Evolutionary conservation across 2,113 vertebrate genomes (phyloP), one percentile per base, ranked within the genome.

Genomic region (Sinocyclocheilus anshuiensis): DNA sequence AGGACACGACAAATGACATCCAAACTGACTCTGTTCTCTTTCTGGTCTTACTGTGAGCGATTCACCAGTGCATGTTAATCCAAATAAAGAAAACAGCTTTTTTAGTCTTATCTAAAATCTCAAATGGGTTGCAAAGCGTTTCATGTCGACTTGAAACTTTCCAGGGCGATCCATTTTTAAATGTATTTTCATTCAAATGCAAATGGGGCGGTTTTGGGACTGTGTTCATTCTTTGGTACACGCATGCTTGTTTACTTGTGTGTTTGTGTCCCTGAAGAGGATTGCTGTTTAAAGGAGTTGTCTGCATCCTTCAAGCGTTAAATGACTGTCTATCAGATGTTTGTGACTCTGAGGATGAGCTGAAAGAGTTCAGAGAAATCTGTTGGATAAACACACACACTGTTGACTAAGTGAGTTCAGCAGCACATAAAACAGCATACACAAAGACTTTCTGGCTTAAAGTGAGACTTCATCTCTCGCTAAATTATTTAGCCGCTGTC

Each of bases 401-500:
- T 16, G 36, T 24, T 39, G 67, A 50, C 10, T 83, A 16, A 61
- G 83, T 39, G 11, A 48, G 72, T 45, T 76, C 86, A 88, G 81
- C 88, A 88, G 76, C 90, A 89, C 91, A 92, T 93, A 89, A 93
- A 94, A 91, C 89, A 72, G 90, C 90, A 91, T 90, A 86, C 80
- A 80, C 89, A 86, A 90, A 75, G 77, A 83, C 33, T 45, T 26
- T 79, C 26, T 53, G 48, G 15, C 55, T 42, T 78, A 78, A 55
- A 74, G 91, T 88, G 90, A 93, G 90, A 91, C 91, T 92, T 93
- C 88, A 91, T 86, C 90, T 89, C 88, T 87, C 89, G 88, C 92
- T 94, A 91, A 94, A 94, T 94, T 93, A 94, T 93, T 94, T 91
- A 93, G 91, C 81, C 88, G 89, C 87, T 92, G 92, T 90, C 91